Base-by-base conservation (phyloP, 2,797 vertebrate genomes). In the Florisuga fusca region DNA sequence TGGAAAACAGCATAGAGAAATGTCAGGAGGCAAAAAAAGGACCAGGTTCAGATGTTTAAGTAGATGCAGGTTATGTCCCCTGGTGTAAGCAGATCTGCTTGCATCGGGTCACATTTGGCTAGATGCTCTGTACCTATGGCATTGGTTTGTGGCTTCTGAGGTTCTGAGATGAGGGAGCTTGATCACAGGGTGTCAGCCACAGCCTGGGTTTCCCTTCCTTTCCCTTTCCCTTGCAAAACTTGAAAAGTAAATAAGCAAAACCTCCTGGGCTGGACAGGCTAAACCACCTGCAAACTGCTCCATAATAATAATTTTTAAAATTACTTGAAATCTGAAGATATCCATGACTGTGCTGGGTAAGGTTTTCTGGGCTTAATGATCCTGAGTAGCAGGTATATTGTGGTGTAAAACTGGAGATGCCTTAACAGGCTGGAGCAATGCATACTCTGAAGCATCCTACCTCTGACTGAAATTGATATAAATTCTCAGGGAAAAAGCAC, bases 161-260 rank as follows among this genome's bases (percentile, higher is more conserved):
- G 73, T 71, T 79, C 81, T 34, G 41, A 58, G 54, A 69, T 62
- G 76, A 87, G 51, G 10, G 38, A 90, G 15, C 15, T 69, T 51
- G n/a, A 7, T 89, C 84, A 34, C 79, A 88, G 59, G 48, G 43
- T 90, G 67, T 67, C 92, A 95, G 48, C 80, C 59, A 31, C 90
- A 90, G 59, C 20, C 15, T 54, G 80, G 12, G 1, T 25, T 95
- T 91, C 74, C 25, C 16, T 83, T 73, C 66, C 34, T 77, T 77
- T 87, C 38, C 57, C 19, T 62, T 91, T 69, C 29, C 41, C 16
- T 64, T 78, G 21, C 23, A 86, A 79, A 81, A 43, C n/a, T 92
- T 88, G 27, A 81, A 19, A 87, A 90, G 8, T 33, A 93, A 87
- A 77, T 54, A 57, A 33, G 5, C 27, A 62, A 66, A 29, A 1